phyloP scores from a whole-genome alignment of 2,113 vertebrate genomes.

The Dasyurus viverrinus region DNA sequence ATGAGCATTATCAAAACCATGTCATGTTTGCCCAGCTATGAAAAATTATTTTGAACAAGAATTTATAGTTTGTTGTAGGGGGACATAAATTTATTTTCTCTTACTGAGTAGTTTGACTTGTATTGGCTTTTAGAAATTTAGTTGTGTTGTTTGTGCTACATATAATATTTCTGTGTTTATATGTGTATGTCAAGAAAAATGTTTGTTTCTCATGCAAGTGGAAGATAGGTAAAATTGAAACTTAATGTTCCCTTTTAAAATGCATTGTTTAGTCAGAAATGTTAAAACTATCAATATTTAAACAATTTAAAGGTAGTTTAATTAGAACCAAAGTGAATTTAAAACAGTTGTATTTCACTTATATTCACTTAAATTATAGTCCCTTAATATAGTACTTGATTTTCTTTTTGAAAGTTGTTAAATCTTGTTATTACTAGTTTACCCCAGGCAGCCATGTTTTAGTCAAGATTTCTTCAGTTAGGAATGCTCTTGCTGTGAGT shows the following conservation, averaged over 20 bases:
- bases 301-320: conserved; percentile 20
- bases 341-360: conserved; percentile 40
- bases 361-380: conserved; percentile 40
- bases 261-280: conserved; percentile 49
- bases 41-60: not conserved
- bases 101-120: not conserved
- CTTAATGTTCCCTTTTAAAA: conserved; percentile 34
- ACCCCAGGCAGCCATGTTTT: conserved; percentile 64
- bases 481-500: conserved; percentile 76
- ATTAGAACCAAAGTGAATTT: conserved; percentile 60
- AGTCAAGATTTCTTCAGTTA: conserved; percentile 56
- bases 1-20: not conserved
- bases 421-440: conserved; percentile 57
- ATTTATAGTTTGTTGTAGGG: not conserved
- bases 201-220: conserved; percentile 39
- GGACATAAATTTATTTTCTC: not conserved
- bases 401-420: conserved; percentile 66
- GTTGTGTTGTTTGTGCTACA: conserved; percentile 17
- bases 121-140: not conserved
- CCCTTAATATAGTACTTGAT: not conserved
- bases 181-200: not conserved
- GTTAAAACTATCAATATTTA: conserved; percentile 55
- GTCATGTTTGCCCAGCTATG: not conserved
- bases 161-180: not conserved
- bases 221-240: conserved; percentile 43